Evolutionary conservation across 1,140 invertebrate species (phyloP), one percentile per base, ranked within the genome.

Genomic region (Atta colombica): DNA sequence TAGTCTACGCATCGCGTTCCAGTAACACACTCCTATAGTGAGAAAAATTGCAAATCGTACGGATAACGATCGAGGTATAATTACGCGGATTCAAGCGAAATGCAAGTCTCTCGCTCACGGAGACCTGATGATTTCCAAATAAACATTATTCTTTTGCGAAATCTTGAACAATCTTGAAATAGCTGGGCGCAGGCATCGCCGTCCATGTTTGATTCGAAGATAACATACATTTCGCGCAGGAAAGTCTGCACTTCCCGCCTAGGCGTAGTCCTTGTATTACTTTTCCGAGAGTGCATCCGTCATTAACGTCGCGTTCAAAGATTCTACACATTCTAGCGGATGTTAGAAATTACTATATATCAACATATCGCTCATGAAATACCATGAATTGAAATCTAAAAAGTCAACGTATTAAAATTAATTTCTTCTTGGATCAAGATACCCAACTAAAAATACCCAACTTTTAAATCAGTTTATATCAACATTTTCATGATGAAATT

Each of bases 171-270:
- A 61, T 74, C n/a, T 21, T 31, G 51, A 35, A 74, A 74, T 45
- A 55, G 39, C 51, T 39, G 65, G 51, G 51, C 31, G 39, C 51
- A 61, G 12, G 53, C 69, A 72, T 82, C 68, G 28, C 53, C 49
- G 60, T 60, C 21, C 35, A 12, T 71, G 80, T 82, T 71, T 74
- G 80, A 74, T 74, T 74, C 18, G 39, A 1, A 84, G 80, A 84
- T 84, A 84, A 74, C 80, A 84, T 84, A 84, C 80, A 84, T 75
- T 28, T 84, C 39, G 39, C 66, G 21, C 18, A 80, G 69, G 80
- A 84, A 84, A 84, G 80, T 84, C 69, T 39, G 49, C 35, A 21
- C 45, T 81, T 81, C 53, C 75, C 84, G 75, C 51, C 77, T 21
- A 80, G 49, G 63, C 39, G 53, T 66, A 69, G 55, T 68, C 51